These are phyloP conservation scores for Furcula furcula DNA, from an alignment of 2,888 invertebrate species.

Conservation along the genomic window DNA sequence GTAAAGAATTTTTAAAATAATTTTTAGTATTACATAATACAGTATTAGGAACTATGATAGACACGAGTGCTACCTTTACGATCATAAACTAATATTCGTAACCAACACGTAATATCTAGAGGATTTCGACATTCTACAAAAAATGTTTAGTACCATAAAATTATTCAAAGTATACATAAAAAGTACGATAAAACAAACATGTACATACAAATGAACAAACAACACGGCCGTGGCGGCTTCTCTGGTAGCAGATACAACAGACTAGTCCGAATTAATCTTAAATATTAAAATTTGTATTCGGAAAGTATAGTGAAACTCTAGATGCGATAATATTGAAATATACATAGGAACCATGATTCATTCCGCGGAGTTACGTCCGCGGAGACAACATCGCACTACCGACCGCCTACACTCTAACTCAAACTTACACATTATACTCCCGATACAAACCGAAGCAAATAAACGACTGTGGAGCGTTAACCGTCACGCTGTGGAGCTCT, in stretches of 20 bases:
- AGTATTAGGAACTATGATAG: slow-evolving; percentile 82
- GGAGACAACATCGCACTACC: slow-evolving; percentile 78
- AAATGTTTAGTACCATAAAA: slow-evolving; percentile 59
- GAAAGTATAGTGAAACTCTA: slow-evolving; percentile 82
- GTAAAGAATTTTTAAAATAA: slow-evolving; percentile 79
- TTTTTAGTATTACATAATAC: slow-evolving; percentile 77
- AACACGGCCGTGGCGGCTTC: slow-evolving; percentile 77
- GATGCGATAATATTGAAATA: slow-evolving; percentile 83
- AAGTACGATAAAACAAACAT: slow-evolving; percentile 43
- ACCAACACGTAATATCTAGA: slow-evolving; percentile 58
- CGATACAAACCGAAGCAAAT: slow-evolving; percentile 55
- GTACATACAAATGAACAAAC: slow-evolving; percentile 65
- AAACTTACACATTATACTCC: slow-evolving; percentile 59
- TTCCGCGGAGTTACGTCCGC: slow-evolving; percentile 73
- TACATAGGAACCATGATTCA: slow-evolving; percentile 83
- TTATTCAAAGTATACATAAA: slow-evolving; percentile 50
- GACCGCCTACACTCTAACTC: slow-evolving; percentile 67
- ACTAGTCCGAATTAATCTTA: slow-evolving; percentile 81
- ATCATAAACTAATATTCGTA: slow-evolving; percentile 72
- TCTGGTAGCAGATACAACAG: slow-evolving; percentile 77
- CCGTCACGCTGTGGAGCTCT: slow-evolving; percentile 49
- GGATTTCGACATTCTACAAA: slow-evolving; percentile 49
- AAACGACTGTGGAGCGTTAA: slow-evolving; percentile 39
- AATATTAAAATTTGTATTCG: slow-evolving; percentile 82
- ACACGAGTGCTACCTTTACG: slow-evolving; percentile 73